A percentile compares a stretch with the other conserved stretches of the same genome.
Conservation (phyloP, 2,888 invertebrate species). For the Apamea anceps region DNA sequence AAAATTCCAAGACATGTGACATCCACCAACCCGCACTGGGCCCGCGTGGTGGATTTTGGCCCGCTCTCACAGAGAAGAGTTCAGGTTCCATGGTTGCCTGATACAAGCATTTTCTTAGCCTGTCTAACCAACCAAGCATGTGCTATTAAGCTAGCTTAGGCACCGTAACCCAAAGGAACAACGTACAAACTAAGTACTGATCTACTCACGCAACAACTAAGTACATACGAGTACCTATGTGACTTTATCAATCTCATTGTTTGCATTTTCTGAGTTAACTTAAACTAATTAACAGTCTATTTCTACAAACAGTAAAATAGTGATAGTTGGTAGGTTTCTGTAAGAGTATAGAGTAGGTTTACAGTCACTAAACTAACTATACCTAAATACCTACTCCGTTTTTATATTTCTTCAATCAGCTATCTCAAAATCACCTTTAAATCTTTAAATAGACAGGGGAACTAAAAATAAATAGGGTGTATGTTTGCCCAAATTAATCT, state of each 20-base stretch:
- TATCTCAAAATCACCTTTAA: neutral
- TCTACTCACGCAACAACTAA: neutral
- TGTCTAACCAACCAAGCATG: neutral
- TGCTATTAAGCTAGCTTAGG: neutral
- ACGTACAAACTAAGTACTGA: neutral
- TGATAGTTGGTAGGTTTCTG: neutral
- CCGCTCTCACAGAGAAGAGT: neutral
- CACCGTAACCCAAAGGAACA: neutral
- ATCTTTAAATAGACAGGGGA: neutral
- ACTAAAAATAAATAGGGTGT: conserved; percentile 20
- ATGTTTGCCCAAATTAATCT: conserved; percentile 59
- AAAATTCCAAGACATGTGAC: no score
- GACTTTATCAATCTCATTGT: neutral
- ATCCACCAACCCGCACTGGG: neutral
- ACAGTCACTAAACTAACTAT: neutral
- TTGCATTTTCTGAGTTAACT: neutral
- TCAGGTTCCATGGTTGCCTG: neutral
- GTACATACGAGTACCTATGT: no score
- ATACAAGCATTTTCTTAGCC: neutral
- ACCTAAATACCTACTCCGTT: neutral
- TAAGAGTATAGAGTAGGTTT: neutral
- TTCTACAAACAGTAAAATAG: neutral
- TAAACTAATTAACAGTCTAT: neutral
- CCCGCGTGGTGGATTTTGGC: neutral
- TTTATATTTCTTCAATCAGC: neutral